Conservation (phyloP, 2,888 invertebrate genomes). For the Phragmatobia fuliginosa region DNA sequence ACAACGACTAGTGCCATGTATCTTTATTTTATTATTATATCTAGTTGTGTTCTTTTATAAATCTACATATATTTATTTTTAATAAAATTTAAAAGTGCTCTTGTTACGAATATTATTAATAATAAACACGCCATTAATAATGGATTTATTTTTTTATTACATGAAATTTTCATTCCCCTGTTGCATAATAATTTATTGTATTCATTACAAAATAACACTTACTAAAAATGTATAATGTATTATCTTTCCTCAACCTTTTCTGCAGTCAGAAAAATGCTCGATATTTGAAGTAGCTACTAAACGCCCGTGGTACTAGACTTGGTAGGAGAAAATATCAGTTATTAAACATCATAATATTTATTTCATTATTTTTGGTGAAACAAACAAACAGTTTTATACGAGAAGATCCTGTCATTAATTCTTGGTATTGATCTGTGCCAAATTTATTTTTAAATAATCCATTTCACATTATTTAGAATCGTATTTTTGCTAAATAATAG, state of each 20-base stretch:
- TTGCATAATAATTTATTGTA: not conserved
- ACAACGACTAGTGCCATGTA: conserved; percentile 31
- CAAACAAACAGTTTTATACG: not conserved
- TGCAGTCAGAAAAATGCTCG: not conserved
- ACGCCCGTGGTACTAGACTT: not conserved
- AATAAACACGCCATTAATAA: conserved; percentile 8
- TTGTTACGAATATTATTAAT: not conserved
- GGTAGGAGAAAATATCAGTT: not conserved
- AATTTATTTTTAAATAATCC: conserved; percentile 43
- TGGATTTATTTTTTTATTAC: conserved; percentile 8
- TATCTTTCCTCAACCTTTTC: not conserved
- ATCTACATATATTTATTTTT: not conserved
- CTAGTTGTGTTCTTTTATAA: not conserved
- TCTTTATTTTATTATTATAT: conserved; percentile 5
- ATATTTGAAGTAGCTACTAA: not conserved
- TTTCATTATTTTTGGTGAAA: not conserved
- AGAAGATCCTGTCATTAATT: conserved; percentile 30
- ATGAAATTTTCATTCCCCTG: not conserved
- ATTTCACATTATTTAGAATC: conserved; percentile 3
- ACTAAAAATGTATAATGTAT: too few species aligned
- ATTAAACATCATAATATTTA: not conserved
- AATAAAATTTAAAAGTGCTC: not conserved
- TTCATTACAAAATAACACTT: not conserved
- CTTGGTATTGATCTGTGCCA: conserved; percentile 51
- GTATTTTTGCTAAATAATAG: conserved; percentile 12